Conservation (phyloP, 2,888 invertebrate genomes). For the Perizoma affinitatum region DNA sequence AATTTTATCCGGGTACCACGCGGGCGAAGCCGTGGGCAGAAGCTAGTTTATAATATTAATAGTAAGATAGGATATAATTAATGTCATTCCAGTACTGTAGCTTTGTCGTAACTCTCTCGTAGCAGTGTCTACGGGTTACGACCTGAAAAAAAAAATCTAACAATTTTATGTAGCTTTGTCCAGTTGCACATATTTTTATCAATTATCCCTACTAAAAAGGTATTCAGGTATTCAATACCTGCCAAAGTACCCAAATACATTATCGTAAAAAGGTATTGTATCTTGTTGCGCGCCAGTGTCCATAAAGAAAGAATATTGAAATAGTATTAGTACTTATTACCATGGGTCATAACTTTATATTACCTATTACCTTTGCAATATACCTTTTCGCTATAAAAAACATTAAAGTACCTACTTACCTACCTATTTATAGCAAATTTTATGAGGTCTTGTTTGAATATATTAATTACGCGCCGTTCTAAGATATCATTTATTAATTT, state of each 20-base stretch:
- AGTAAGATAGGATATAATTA: too few relatives aligned
- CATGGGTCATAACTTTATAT: conserved; percentile 54
- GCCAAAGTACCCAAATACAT: conserved; percentile 10
- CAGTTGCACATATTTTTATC: too few relatives aligned
- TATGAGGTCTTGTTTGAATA: conserved; percentile 57
- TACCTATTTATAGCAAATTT: conserved; percentile 62
- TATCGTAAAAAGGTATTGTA: conserved; percentile 28
- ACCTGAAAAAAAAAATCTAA: too few relatives aligned
- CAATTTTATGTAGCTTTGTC: too few relatives aligned
- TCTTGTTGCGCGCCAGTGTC: conserved; percentile 41
- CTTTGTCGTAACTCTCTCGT: too few relatives aligned
- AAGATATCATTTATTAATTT: conserved; percentile 42
- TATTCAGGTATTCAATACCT: conserved; percentile 1
- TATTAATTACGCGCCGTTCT: conserved; percentile 57
- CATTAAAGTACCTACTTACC: conserved; percentile 48
- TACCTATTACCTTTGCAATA: conserved; percentile 44
- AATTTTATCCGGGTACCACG: too few relatives aligned
- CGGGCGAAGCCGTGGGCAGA: too few relatives aligned
- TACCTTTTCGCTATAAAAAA: conserved; percentile 60
- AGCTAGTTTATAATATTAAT: too few relatives aligned
- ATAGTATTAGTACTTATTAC: conserved; percentile 48
- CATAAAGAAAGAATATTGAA: conserved; percentile 58
- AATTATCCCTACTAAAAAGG: too few relatives aligned
- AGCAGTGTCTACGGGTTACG: too few relatives aligned
- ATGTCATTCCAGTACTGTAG: too few relatives aligned